Base-by-base conservation (phyloP, 64 coral and sea anemone genomes). In the Dendrophyllia cribrosa region DNA sequence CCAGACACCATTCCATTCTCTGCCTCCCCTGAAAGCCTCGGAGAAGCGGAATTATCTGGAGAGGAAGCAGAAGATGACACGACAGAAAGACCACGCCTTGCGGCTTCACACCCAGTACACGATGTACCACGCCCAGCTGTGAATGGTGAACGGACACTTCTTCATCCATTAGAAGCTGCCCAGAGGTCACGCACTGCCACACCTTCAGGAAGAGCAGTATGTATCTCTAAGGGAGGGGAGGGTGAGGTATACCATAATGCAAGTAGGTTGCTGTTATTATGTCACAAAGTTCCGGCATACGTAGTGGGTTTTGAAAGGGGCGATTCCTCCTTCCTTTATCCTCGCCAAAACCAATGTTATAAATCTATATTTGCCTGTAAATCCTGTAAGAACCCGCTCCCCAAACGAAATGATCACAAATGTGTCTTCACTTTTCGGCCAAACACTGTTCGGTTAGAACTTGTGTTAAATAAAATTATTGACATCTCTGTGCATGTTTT, bases 121-220 rank as follows among this genome's bases (percentile, higher is more conserved):
- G 80, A 23, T 16, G 20, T 49, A 50, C 43, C 45, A 3, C 43
- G 49, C 34, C 80, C 60, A 66, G 7, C 61, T 45, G 17, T 12
- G 19, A 11, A 26, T 9, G 15, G 45, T 19, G 10, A 9, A 34
- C 59, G 91, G 63, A 78, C 82, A 48, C 47, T 92, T 3, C 73
- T 92, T 78, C 91, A 92, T 68, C 91, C 91, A 9, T 51, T 72
- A 4, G 91, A 92, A 22, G 91, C 64, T 23, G 91, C 91, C 0
- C 69, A 78, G 16, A 59, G 84, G 66, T 83, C 82, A 77, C 58
- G 72, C 61, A 69, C 48, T 58, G 48, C 84, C 21, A 74, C 86
- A 20, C 17, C 80, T 7, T 66, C 45, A 51, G 80, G 9, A 51
- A 46, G 44, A 66, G 44, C 43, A 21, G 80, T 83, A 66, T 50